A percentile compares a stretch with the other conserved stretches of the same genome.
These are phyloP conservation scores for Mirza zaza DNA, from an alignment of 2,113 vertebrate genomes.

Conservation along the genomic window DNA sequence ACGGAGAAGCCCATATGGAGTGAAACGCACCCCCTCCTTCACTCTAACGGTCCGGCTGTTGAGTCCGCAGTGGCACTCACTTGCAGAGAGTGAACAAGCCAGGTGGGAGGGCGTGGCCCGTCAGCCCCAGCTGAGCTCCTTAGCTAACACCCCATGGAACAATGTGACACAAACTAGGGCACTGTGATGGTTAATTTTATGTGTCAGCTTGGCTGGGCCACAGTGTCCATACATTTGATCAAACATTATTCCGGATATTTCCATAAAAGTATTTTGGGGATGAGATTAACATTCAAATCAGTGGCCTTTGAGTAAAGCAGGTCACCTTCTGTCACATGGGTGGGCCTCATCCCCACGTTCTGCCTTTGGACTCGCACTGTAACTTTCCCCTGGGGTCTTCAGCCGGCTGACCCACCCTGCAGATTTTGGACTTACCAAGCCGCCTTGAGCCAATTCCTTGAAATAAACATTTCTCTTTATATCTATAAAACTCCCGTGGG, in stretches of 20 bases:
- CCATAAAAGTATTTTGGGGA: not conserved
- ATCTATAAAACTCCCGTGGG: not conserved
- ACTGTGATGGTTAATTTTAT: not conserved
- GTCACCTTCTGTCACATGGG: not conserved
- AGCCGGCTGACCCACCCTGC: not conserved
- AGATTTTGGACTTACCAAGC: not conserved
- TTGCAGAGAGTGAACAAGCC: not conserved
- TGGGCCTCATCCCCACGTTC: not conserved
- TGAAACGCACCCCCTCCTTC: not conserved
- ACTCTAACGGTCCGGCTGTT: not conserved
- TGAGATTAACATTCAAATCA: not conserved
- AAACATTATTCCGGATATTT: not conserved
- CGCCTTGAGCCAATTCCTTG: not conserved
- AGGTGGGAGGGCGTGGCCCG: not conserved
- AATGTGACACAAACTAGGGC: not conserved
- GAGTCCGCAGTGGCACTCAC: not conserved
- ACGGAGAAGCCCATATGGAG: not conserved
- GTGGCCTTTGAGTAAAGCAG: not conserved
- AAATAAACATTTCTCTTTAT: not conserved
- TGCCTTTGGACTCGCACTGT: not conserved
- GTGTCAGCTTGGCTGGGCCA: not conserved
- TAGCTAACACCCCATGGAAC: fast-evolving
- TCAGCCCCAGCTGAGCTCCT: not conserved
- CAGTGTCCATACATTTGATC: not conserved
- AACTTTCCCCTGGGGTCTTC: not conserved